Evolutionary conservation across 2,113 vertebrate species (phyloP), one percentile per base, ranked within the genome.

Genomic region (Alces alces): DNA sequence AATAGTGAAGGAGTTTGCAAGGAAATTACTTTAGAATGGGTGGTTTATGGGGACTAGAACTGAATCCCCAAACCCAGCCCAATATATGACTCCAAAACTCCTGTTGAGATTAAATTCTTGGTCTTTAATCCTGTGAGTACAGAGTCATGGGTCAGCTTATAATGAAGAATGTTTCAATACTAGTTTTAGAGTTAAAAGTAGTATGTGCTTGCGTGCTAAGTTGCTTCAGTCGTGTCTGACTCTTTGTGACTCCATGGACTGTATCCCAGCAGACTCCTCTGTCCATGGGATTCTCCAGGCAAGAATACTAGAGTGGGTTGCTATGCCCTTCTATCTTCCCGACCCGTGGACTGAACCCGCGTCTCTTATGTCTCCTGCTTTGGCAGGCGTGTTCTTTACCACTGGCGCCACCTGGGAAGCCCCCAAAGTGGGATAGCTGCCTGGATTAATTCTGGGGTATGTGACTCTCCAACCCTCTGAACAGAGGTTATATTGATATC

Each of bases 401-500:
- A 23, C 66, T 73, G 66, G 66, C 2, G 0, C 66, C 36, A 73
- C 36, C 36, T 73, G 21, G 66, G 66, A 73, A 73, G 36, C 66
- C 66, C 66, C 21, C 23, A 39, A 73, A 39, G 52, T 85, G 7
- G 17, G 12, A 78, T 58, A 55, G 17, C 39, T 50, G 39, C n/a
- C 33, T 88, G 55, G 47, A 61, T 96, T 85, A 80, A 78, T 58
- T 89, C 91, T 25, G 16, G 54, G 33, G 7, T 50, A 33, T 76
- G 47, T 92, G 57, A 84, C 33, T 76, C 86, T 95, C 54, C 61
- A 76, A 95, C 47, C 28, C n/a, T 86, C 39, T 30, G 36, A 80
- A 82, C 21, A 73, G 92, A 98, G 90, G 86, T 86, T 83, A 66
- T 57, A 83, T 52, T 55, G 54, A 64, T 50, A 89, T 88, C 15